These are phyloP conservation scores for Lucilia cuprina DNA, from an alignment of 1,140 invertebrate genomes.

Conservation along the genomic window DNA sequence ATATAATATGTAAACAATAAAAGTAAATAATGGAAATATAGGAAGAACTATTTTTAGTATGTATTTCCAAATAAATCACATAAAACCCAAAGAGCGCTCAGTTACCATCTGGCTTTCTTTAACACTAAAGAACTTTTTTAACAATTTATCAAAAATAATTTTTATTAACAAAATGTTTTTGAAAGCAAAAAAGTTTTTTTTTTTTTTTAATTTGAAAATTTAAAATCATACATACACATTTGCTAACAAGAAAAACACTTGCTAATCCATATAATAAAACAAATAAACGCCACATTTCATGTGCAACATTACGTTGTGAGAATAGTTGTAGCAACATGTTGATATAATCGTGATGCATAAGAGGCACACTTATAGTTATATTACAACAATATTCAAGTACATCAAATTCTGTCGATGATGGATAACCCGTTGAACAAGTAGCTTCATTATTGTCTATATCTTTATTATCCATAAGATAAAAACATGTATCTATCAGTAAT, in stretches of 20 bases:
- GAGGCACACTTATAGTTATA: not conserved
- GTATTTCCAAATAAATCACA: too few relatives aligned
- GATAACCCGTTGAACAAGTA: not conserved
- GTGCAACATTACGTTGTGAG: slow-evolving; percentile 41
- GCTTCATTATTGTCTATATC: not conserved
- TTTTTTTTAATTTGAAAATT: not conserved
- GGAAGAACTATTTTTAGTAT: too few relatives aligned
- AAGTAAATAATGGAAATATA: too few relatives aligned
- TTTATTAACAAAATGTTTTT: too few relatives aligned
- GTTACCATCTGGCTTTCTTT: too few relatives aligned
- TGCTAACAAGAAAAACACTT: slow-evolving; percentile 45
- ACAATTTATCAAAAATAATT: too few relatives aligned
- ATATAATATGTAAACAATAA: too few relatives aligned
- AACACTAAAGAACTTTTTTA: too few relatives aligned
- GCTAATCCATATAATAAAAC: slow-evolving; percentile 49
- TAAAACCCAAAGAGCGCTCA: too few relatives aligned
- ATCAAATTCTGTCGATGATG: not conserved
- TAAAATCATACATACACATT: slow-evolving; percentile 44
- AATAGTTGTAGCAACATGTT: slow-evolving; percentile 45
- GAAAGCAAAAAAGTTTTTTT: too few relatives aligned
- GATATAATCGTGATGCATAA: slow-evolving; percentile 38
- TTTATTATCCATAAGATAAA: not conserved
- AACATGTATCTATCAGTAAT: too few relatives aligned
- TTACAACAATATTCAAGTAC: not conserved
- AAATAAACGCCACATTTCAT: slow-evolving; percentile 44